A percentile compares a stretch with the other conserved stretches of the same genome.
Evolutionary conservation across 2,888 invertebrate genomes (phyloP).

Genomic region (Allygus modestus): DNA sequence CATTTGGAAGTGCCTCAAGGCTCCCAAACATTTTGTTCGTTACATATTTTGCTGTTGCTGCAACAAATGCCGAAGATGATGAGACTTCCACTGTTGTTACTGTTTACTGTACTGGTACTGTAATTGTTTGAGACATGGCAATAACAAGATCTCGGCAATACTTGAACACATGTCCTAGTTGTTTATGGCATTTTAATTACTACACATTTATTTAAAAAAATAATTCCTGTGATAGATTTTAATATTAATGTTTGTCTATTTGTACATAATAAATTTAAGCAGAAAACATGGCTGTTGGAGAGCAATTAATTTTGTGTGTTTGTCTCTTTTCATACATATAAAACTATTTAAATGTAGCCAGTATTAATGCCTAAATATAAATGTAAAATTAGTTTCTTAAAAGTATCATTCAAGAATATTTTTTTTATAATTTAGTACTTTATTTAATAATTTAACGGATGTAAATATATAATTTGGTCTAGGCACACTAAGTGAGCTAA

Average conservation of each 20-base stretch:
- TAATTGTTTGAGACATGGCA: neutral
- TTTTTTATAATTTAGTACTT: no score
- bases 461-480: no score
- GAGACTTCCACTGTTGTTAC: slow-evolving; percentile 15
- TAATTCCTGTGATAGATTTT: slow-evolving; percentile 41
- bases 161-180: neutral
- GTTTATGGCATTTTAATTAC: slow-evolving; percentile 16
- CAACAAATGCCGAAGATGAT: slow-evolving; percentile 37
- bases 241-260: slow-evolving; percentile 34
- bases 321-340: neutral
- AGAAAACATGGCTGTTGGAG: slow-evolving; percentile 5
- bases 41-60: neutral
- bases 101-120: no score
- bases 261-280: slow-evolving; percentile 16
- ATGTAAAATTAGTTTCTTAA: neutral
- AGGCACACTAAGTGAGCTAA: no score
- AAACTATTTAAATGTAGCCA: neutral
- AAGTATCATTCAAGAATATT: no score
- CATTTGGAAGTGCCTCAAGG: neutral
- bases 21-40: neutral
- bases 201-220: neutral
- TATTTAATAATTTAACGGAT: no score
- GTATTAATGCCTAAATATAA: no score
- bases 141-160: slow-evolving; percentile 18
- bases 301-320: slow-evolving; percentile 24